Conservation (phyloP, 1,140 invertebrate species). For the Odontomachus brunneus region DNA sequence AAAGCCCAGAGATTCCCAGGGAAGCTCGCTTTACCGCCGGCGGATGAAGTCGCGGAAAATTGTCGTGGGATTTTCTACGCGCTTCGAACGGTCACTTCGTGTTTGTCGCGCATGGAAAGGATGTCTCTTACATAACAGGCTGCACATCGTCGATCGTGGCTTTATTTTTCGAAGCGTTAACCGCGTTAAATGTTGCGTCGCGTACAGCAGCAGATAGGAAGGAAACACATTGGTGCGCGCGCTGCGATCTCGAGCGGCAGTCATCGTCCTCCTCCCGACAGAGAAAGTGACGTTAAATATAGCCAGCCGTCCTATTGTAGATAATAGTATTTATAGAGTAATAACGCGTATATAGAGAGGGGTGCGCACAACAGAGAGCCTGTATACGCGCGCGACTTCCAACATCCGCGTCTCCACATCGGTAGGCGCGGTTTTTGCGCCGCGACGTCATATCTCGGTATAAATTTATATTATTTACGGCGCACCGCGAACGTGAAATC, state of each 20-base stretch:
- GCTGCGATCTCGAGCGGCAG: constrained; percentile 8
- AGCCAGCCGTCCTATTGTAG: constrained; percentile 26
- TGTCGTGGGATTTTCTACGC: too few relatives aligned
- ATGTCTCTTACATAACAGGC: too few relatives aligned
- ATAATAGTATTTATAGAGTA: constrained; percentile 51
- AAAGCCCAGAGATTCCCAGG: too few relatives aligned
- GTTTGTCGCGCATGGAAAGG: too few relatives aligned
- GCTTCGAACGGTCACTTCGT: too few relatives aligned
- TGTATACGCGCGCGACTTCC: too few relatives aligned
- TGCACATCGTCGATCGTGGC: not conserved
- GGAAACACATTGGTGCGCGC: not conserved
- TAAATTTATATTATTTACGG: constrained; percentile 62
- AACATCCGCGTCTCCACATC: not conserved
- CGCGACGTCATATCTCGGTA: constrained; percentile 17
- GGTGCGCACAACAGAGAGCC: not conserved
- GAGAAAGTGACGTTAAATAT: constrained; percentile 52
- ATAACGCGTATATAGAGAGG: constrained; percentile 1
- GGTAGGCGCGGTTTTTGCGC: constrained; percentile 10
- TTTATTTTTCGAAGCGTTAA: not conserved
- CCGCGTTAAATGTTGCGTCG: not conserved
- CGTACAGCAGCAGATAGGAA: not conserved
- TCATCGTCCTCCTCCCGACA: constrained; percentile 25
- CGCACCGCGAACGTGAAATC: constrained; percentile 44
- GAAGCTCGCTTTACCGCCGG: too few relatives aligned
- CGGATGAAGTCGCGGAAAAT: too few relatives aligned